These are phyloP conservation scores for Neolamprologus variostigma DNA, from an alignment of 2,113 vertebrate genomes.

Conservation along the genomic window DNA sequence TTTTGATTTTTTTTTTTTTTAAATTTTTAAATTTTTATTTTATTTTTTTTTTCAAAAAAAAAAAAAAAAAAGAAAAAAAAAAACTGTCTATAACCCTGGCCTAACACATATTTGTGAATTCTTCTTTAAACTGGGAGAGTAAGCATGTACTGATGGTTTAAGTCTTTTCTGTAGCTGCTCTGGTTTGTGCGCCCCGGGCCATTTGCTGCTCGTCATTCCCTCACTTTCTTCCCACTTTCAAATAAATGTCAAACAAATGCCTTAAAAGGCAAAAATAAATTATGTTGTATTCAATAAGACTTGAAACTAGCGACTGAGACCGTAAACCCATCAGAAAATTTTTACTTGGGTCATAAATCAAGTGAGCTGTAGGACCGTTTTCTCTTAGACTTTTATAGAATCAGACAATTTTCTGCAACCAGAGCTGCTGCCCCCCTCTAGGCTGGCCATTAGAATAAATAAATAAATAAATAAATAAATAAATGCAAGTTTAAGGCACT, in stretches of 20 bases:
- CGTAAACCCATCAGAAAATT: background rate
- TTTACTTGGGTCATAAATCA: background rate
- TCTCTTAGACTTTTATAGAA: background rate
- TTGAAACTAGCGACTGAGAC: background rate
- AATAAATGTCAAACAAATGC: background rate
- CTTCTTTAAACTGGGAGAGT: background rate
- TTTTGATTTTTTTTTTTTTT: too few species aligned
- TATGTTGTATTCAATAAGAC: background rate
- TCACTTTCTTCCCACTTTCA: background rate
- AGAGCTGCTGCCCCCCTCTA: background rate
- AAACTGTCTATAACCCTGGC: background rate
- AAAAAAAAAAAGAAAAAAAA: too few species aligned
- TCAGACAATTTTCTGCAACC: background rate
- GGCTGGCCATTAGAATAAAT: background rate
- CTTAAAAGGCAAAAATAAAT: background rate
- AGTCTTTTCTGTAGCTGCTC: background rate
- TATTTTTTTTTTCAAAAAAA: too few species aligned
- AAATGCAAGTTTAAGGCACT: background rate
- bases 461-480: background rate
- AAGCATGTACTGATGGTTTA: background rate
- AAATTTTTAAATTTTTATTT: too few species aligned
- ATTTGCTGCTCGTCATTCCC: background rate
- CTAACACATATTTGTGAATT: background rate
- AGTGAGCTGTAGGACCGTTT: background rate
- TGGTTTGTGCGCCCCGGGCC: background rate